Percentiles rank a stretch among this genome's conserved stretches.
These are phyloP conservation scores for Monopis laevigella DNA, from an alignment of 2,888 invertebrate species.

Conservation along the genomic window DNA sequence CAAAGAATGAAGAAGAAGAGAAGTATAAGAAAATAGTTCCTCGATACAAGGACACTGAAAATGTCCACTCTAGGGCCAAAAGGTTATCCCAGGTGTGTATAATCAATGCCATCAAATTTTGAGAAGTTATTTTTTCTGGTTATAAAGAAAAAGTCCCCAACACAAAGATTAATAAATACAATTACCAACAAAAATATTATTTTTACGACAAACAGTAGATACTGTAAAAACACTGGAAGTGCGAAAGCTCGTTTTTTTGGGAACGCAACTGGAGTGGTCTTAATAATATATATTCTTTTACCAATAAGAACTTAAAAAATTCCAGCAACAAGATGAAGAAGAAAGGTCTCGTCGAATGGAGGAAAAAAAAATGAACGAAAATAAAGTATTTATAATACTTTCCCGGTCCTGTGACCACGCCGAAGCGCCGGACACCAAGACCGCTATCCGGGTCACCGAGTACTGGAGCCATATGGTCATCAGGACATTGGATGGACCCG, in stretches of 20 bases:
- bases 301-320: too few species aligned
- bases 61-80: slow-evolving; percentile 43
- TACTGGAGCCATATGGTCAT: slow-evolving; percentile 92
- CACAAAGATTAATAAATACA: too few species aligned
- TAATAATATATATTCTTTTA: too few species aligned
- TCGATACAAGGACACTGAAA: background rate
- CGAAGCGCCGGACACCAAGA: slow-evolving; percentile 70
- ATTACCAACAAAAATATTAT: too few species aligned
- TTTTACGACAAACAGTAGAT: too few species aligned
- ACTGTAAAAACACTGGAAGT: too few species aligned
- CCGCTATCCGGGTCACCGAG: slow-evolving; percentile 77
- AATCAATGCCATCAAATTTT: too few species aligned
- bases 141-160: too few species aligned
- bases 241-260: too few species aligned
- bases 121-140: too few species aligned
- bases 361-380: slow-evolving; percentile 18
- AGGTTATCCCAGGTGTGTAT: background rate
- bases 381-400: slow-evolving; percentile 49
- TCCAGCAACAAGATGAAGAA: background rate
- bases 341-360: background rate
- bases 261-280: too few species aligned
- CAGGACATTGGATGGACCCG: slow-evolving; percentile 68
- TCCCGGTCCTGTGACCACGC: slow-evolving; percentile 78
- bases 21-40: background rate
- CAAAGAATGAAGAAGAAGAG: background rate